Evolutionary conservation across 2,797 vertebrate genomes (phyloP).

Genomic region (Clamator glandarius): DNA sequence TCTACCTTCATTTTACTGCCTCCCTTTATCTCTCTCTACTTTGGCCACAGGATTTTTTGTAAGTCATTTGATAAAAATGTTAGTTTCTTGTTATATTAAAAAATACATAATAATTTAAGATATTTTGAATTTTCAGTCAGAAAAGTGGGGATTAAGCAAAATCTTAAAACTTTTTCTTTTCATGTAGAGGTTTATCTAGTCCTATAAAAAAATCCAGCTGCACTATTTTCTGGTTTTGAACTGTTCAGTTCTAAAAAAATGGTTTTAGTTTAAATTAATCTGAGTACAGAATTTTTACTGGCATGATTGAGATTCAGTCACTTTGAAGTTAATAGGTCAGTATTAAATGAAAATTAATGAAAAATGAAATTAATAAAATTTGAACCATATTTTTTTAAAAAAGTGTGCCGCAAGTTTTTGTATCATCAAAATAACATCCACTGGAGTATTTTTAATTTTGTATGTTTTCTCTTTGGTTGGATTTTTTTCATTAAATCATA

Average conservation of each 20-base stretch:
- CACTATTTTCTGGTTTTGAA: background rate
- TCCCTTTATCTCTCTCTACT: background rate
- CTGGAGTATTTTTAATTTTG: background rate
- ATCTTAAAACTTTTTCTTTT: background rate
- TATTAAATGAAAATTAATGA: background rate
- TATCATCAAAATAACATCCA: background rate
- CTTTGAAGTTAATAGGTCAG: background rate
- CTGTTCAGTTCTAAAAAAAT: background rate
- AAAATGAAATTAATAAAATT: background rate
- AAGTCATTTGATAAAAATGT: background rate
- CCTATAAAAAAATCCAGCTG: background rate
- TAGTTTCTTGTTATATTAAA: background rate
- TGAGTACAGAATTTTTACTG: background rate
- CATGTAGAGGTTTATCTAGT: background rate
- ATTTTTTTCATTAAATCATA: background rate
- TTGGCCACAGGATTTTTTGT: background rate
- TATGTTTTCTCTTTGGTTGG: background rate
- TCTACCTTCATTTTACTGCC: background rate
- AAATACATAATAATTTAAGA: background rate
- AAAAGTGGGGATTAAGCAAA: background rate
- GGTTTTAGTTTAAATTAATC: background rate
- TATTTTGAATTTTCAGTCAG: background rate
- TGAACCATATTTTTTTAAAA: background rate
- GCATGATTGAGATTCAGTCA: background rate
- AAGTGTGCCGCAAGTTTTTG: background rate